Percentiles rank a stretch among this genome's conserved stretches.
Conservation (phyloP, 2,797 vertebrate species). For the Echiichthys vipera region DNA sequence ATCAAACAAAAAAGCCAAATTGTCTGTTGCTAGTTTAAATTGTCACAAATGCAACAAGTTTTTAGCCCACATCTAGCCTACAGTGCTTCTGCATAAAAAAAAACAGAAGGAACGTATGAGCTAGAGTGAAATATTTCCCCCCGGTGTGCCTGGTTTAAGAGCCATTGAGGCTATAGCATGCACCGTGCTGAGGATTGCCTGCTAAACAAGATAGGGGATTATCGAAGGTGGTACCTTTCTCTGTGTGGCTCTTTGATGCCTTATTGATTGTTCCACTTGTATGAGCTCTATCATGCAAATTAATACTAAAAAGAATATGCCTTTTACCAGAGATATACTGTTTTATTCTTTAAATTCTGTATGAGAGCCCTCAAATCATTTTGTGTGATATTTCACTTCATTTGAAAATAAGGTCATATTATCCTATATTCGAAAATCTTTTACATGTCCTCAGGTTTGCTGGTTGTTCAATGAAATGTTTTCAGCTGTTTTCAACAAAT, state of each 20-base stretch:
- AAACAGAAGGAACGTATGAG: conserved; percentile 36
- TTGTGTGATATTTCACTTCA: not conserved
- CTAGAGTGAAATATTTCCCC: conserved; percentile 51
- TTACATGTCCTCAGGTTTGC: not conserved
- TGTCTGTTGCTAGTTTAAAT: conserved; percentile 1
- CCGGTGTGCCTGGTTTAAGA: conserved; percentile 57
- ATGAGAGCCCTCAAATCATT: not conserved
- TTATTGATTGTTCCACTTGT: conserved; percentile 56
- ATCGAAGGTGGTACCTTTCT: conserved; percentile 60
- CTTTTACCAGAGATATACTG: too few species aligned
- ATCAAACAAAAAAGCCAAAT: not conserved
- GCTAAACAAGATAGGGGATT: conserved; percentile 40
- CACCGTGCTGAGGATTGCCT: conserved; percentile 48
- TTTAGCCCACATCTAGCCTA: not conserved
- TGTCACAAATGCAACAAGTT: not conserved
- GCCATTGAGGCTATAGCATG: conserved; percentile 31
- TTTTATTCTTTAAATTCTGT: conserved; percentile 8
- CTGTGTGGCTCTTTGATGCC: conserved; percentile 49
- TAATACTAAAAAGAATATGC: conserved; percentile 27
- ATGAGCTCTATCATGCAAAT: conserved; percentile 45
- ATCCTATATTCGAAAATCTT: not conserved
- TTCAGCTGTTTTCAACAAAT: not conserved
- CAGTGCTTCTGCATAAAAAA: conserved; percentile 9
- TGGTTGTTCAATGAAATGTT: not conserved
- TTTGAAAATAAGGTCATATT: not conserved